Base-by-base conservation (phyloP, 2,888 invertebrate genomes). In the Epinotia bilunana region DNA sequence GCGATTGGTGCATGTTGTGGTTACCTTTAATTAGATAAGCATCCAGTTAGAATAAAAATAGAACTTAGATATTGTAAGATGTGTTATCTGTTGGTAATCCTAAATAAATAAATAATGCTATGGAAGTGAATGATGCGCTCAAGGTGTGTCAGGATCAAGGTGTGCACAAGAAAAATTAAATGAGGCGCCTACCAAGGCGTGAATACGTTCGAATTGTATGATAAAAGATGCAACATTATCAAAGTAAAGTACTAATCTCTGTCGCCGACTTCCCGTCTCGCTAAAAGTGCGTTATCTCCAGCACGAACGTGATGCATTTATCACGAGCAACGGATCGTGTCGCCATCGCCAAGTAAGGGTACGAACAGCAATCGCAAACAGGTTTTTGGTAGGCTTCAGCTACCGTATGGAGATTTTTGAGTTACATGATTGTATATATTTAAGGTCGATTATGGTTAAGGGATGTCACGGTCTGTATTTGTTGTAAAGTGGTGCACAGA, bases 381-480 rank as follows among this genome's bases (percentile, higher is more conserved):
- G 64, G 74, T 74, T 74, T 74, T 74, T 64, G 58, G 74, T 70
- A 61, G 71, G 70, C 70, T 74, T 67, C 20, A 53, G 58, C 73
- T 62, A 63, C 63, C 68, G 68, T 73, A 61, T 43, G 62, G 73
- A 55, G 49, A 73, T 62, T 68, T 53, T 55, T 73, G 43, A 68
- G 65, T 18, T 43, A 68, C 80, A 78, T 80, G 79, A 78, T 79
- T 78, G 72, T 65, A 39, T 55, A 57, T 63, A 46, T 67, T 75
- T 60, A 23, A 63, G 53, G 53, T 49, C 60, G 58, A 69, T 69
- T 69, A 46, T n/a, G 69, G 57, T n/a, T 6, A 23, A 28, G 43
- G 39, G 12, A 23, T 53, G 53, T 65, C 53, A 65, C 53, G 18
- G 65, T 53, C 33, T 33, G 33, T 33, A 3, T 28, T 28, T 28